A percentile compares a stretch with the other conserved stretches of the same genome.
Evolutionary conservation across 1,140 invertebrate species (phyloP).

Genomic region (Ylistrum balloti): DNA sequence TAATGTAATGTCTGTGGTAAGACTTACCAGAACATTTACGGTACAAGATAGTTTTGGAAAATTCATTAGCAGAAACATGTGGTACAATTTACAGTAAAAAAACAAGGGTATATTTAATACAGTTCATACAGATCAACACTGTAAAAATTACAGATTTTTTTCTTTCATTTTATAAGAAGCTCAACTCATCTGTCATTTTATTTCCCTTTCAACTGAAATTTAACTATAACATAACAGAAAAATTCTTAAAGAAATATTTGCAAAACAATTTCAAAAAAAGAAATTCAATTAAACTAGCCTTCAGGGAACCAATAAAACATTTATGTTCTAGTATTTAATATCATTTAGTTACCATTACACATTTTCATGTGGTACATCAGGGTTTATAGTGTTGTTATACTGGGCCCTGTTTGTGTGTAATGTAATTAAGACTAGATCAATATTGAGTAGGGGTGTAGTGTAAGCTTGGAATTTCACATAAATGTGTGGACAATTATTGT

Average conservation of each 20-base stretch:
- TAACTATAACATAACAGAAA: background rate
- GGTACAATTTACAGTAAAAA: too few relatives aligned
- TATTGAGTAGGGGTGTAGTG: background rate
- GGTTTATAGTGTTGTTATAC: background rate
- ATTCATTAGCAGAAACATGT: too few relatives aligned
- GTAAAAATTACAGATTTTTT: too few relatives aligned
- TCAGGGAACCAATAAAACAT: background rate
- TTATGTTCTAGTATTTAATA: background rate
- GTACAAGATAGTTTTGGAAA: too few relatives aligned
- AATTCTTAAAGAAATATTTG: background rate
- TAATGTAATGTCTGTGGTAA: too few relatives aligned
- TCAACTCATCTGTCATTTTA: background rate
- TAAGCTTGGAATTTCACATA: background rate
- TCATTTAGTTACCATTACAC: background rate
- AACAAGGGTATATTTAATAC: too few relatives aligned
- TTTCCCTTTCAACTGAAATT: background rate
- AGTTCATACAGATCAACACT: too few relatives aligned
- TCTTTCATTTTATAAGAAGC: too few relatives aligned
- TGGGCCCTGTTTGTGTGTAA: background rate
- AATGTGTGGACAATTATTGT: background rate
- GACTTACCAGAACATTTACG: too few relatives aligned
- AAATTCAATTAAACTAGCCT: background rate
- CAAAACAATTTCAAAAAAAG: background rate
- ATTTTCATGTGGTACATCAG: background rate
- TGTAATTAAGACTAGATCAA: background rate